phyloP scores from a whole-genome alignment of 2,888 invertebrate species.

The Caenorhabditis auriculariae region DNA sequence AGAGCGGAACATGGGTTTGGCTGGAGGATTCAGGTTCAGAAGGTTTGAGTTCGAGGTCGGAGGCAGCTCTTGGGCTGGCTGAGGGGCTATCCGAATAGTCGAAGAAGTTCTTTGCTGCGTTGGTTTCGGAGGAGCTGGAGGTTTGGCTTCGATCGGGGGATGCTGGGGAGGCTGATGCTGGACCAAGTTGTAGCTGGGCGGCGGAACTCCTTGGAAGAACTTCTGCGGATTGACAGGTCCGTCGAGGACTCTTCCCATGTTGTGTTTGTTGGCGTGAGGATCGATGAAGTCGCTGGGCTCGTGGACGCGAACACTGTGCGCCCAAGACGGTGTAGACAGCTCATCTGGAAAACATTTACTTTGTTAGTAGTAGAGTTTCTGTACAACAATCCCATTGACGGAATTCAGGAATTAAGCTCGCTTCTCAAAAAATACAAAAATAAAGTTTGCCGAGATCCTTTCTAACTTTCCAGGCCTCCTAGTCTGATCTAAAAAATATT shows the following conservation, averaged over 20 bases:
- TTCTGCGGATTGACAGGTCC: slow-evolving; percentile 34
- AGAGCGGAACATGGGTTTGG: no score
- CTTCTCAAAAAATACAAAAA: no score
- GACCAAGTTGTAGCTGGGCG: slow-evolving; percentile 12
- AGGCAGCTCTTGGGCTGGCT: neutral
- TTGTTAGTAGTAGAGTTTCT: no score
- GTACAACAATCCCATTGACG: no score
- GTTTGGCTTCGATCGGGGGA: slow-evolving; percentile 3
- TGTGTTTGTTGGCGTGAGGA: slow-evolving; percentile 19
- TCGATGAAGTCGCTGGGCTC: slow-evolving; percentile 30
- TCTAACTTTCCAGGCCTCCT: no score
- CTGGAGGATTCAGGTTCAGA: slow-evolving; percentile 5
- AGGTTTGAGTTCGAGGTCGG: slow-evolving; percentile 3
- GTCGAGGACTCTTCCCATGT: slow-evolving; percentile 36
- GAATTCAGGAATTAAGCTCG: no score
- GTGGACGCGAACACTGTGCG: slow-evolving; percentile 26
- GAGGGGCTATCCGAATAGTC: neutral
- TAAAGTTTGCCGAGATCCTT: no score
- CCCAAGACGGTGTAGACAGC: slow-evolving; percentile 20
- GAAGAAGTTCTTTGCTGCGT: neutral
- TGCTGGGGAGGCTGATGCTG: neutral
- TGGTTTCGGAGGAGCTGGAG: slow-evolving; percentile 6
- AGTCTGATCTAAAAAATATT: no score
- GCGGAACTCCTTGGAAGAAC: slow-evolving; percentile 38
- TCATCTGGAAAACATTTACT: no score